Evolutionary conservation across 1,140 invertebrate species (phyloP), one percentile per base, ranked within the genome.

Genomic region (Hormaphis cornu): DNA sequence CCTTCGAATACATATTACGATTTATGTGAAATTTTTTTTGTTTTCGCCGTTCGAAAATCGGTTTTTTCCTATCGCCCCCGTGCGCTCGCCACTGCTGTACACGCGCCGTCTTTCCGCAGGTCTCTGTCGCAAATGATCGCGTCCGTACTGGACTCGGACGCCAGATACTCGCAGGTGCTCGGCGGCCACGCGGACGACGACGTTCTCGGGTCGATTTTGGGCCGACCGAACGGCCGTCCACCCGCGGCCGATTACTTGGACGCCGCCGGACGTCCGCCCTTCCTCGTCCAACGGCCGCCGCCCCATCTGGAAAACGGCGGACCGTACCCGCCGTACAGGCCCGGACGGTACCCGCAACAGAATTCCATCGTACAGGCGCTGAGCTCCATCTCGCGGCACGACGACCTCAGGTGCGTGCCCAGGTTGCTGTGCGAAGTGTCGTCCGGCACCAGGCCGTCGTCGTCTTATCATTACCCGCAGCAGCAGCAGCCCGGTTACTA

Each of bases 361-460:
- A 72, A 50, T 28, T 78, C 77, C 70, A 72, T 83, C 9, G 77
- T 81, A 71, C 77, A 82, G 70, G 86, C 86, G 30, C 76, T 91
- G 70, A 82, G 82, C 63, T 87, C 88, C 46, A 87, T 90, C 72
- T 84, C 87, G 59, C 79, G 81, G 73, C 84, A 89, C 77, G 89
- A 90, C 75, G 87, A 89, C 76, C 80, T 85, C 58, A 83, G 87
- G 73, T 91, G 89, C 75, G 86, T 90, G 52, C 85, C 88, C 4
- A 82, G 87, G 76, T 80, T 91, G 71, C 80, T 91, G 48, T 90
- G 89, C 74, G 87, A 90, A 78, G 82, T 87, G 33, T 85, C 87
- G 42, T 85, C 84, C 12, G 85, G 84, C 6, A 83, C 46, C 78
- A 82, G 74, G 5, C 28, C 54, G 10, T 33, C 53, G 10, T 37